These are phyloP conservation scores for Isotomurus palustris DNA, from an alignment of 2,888 invertebrate species.

Conservation along the genomic window DNA sequence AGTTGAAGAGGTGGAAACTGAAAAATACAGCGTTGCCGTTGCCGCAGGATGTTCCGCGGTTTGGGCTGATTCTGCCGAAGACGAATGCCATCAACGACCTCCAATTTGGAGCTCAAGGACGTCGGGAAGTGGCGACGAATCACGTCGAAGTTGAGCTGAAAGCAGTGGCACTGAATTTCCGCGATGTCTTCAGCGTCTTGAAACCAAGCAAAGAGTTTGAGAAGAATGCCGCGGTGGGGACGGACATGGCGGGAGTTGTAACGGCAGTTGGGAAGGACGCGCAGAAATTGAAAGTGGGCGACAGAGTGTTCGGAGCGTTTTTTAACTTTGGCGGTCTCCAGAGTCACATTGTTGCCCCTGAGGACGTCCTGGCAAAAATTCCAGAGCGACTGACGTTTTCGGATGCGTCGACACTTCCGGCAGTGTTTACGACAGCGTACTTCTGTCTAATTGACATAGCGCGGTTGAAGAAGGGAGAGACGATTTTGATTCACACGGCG, in stretches of 20 bases:
- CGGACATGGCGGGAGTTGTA: conserved; percentile 5
- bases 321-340: conserved; percentile 3
- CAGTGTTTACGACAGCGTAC: conserved; percentile 17
- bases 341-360: conserved; percentile 3
- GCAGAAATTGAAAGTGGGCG: background rate
- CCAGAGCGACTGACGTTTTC: conserved; percentile 10
- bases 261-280: conserved; percentile 1
- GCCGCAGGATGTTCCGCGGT: no score
- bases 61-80: conserved; percentile 9
- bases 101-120: background rate
- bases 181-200: background rate
- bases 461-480: conserved; percentile 15
- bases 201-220: conserved; percentile 5
- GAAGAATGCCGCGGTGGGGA: background rate
- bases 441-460: conserved; percentile 20
- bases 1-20: no score
- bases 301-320: background rate
- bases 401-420: conserved; percentile 25
- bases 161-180: conserved; percentile 5
- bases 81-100: conserved; percentile 12
- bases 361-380: background rate
- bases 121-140: background rate
- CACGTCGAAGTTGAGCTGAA: conserved; percentile 15
- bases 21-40: no score
- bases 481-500: conserved; percentile 26